These are phyloP conservation scores for Paracyprichromis sp. DNA, from an alignment of 2,113 vertebrate species.

Conservation along the genomic window DNA sequence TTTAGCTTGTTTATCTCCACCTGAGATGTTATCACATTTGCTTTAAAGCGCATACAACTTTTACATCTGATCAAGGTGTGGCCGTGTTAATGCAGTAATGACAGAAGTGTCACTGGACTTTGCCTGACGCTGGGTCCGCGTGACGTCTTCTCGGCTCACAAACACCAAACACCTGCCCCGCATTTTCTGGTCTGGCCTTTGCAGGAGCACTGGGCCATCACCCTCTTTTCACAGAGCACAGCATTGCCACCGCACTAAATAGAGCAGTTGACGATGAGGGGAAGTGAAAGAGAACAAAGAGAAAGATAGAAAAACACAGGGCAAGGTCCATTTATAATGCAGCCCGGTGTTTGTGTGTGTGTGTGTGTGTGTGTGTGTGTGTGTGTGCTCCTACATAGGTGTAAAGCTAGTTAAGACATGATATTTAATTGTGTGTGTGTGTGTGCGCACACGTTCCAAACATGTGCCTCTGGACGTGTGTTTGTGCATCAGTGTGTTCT, in stretches of 20 bases:
- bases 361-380: background rate
- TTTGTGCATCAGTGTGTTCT: background rate
- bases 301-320: background rate
- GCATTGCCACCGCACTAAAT: conserved; percentile 6
- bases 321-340: background rate
- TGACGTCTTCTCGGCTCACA: background rate
- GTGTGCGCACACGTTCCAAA: background rate
- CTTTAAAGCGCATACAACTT: background rate
- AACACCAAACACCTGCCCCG: conserved; percentile 1
- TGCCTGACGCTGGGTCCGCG: background rate
- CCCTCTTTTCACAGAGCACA: conserved; percentile 4
- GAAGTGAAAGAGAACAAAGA: conserved; percentile 5
- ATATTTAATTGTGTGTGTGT: background rate
- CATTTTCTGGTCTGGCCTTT: background rate
- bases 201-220: conserved; percentile 26
- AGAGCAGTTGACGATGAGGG: background rate
- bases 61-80: background rate
- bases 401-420: background rate
- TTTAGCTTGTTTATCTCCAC: background rate
- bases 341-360: background rate
- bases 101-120: background rate
- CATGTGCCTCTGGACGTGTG: background rate
- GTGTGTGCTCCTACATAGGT: background rate
- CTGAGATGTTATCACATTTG: conserved; percentile 8
- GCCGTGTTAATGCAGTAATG: background rate